Percentiles rank a stretch among this genome's conserved stretches.
These are phyloP conservation scores for Drosophila malerkotliana DNA, from an alignment of 1,140 invertebrate genomes.

Conservation along the genomic window DNA sequence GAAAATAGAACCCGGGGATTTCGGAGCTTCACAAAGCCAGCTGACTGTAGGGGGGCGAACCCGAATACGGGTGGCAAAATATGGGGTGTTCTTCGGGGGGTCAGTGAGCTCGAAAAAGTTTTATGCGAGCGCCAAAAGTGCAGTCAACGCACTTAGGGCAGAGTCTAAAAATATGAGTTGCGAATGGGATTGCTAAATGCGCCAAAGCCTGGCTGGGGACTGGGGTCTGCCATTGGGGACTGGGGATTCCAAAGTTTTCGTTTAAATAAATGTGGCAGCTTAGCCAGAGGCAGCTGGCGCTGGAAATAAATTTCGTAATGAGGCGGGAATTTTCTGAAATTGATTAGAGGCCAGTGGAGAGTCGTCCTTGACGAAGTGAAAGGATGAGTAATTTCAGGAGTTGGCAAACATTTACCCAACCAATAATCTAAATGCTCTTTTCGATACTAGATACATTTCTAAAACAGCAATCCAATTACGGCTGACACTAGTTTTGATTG, in stretches of 20 bases:
- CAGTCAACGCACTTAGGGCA: conserved; percentile 72
- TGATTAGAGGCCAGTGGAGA: conserved; percentile 19
- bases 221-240: too few species aligned
- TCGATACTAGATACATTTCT: background rate
- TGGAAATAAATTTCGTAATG: conserved; percentile 41
- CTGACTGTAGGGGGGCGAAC: conserved; percentile 44
- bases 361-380: conserved; percentile 4
- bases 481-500: background rate
- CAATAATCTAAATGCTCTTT: background rate
- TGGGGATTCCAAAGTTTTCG: conserved; percentile 34
- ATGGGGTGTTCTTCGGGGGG: conserved; percentile 7
- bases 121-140: conserved; percentile 72
- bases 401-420: background rate
- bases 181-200: conserved; percentile 63
- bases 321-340: conserved; percentile 35
- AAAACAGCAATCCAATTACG: background rate
- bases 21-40: conserved; percentile 50
- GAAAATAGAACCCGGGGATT: conserved; percentile 27
- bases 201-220: conserved; percentile 6
- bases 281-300: conserved; percentile 30
- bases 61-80: conserved; percentile 2
- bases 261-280: conserved; percentile 63
- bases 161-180: conserved; percentile 76
- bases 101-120: conserved; percentile 55
- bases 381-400: background rate